Conservation (phyloP, 2,888 invertebrate genomes). For the Lasioglossum oenotherae region DNA sequence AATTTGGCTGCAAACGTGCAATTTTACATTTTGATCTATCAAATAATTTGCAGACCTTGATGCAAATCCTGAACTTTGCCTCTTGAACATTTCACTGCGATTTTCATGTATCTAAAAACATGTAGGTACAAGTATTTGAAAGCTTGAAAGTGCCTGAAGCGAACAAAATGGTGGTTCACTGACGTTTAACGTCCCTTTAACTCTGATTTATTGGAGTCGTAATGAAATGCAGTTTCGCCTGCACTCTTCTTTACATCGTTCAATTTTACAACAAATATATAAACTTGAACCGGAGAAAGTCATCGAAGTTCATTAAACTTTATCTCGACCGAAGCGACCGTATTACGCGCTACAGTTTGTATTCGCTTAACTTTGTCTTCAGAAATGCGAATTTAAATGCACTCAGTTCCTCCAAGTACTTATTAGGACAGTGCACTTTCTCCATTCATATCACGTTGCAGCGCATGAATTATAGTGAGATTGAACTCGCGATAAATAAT, state of each 20-base stretch:
- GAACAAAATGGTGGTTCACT: not conserved
- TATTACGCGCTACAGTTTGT: not conserved
- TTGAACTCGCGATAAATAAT: not conserved
- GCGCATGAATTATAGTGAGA: not conserved
- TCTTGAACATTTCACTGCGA: not conserved
- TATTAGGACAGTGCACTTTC: not conserved
- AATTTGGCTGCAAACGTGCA: no score
- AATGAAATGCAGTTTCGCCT: not conserved
- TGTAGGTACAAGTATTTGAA: not conserved
- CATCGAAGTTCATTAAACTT: not conserved
- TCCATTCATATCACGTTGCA: not conserved
- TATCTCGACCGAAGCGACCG: not conserved
- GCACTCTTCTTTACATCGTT: not conserved
- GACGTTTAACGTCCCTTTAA: not conserved
- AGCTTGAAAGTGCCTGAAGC: not conserved
- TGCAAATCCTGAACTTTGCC: not conserved
- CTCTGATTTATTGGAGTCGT: not conserved
- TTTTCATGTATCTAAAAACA: not conserved
- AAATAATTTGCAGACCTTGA: not conserved
- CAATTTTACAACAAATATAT: not conserved
- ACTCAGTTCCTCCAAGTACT: not conserved
- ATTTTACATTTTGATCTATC: no score
- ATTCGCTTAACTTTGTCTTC: not conserved
- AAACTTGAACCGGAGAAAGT: conserved; percentile 1
- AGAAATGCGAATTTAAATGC: conserved; percentile 8